Evolutionary conservation across 2,888 invertebrate species (phyloP), one percentile per base, ranked within the genome.

Genomic region (Ptycholaimellus sp.): DNA sequence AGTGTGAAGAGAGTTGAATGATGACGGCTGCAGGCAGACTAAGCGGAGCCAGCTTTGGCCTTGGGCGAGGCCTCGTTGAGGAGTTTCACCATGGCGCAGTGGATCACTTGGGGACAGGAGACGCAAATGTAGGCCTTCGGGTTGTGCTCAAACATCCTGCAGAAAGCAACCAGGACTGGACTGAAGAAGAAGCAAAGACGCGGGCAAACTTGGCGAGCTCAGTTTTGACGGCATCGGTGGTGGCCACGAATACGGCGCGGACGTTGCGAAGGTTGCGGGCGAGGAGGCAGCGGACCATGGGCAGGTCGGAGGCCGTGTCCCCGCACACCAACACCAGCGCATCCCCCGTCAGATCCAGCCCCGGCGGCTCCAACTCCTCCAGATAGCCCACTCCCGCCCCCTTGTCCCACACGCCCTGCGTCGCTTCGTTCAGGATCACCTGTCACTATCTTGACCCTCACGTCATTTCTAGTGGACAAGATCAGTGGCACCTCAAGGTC

Each of bases 261-360:
- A 36, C 22, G 21, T 18, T 9, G n/a, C 3, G 13, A 13, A 31
- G 29, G 32, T 33, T 37, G n/a, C 7, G 17, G 5, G 14, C 13
- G 16, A 3, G 2, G 4, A 32, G 30, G 25, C n/a, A 32, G 14
- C 36, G 18, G 3, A 56, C 43, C 56, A 56, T 56, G 22, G 56
- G 56, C 25, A 56, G 36, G 36, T 56, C 56, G 35, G 49, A 49
- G 2, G 38, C 29, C 13, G 56, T 56, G 38, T 56, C 56, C 6
- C 56, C 56, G 32, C 54, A 54, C 31, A 55, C 49, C 31, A 55
- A 43, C 5, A 56, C 50, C n/a, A n/a, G n/a, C n/a, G n/a, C n/a
- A n/a, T n/a, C n/a, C n/a, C n/a, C n/a, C n/a, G n/a, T n/a, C n/a
- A n/a, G n/a, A n/a, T n/a, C n/a, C 36, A 42, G 42, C 11, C 51